Conservation (phyloP, 1,140 invertebrate genomes). For the Goniozus legneri region DNA sequence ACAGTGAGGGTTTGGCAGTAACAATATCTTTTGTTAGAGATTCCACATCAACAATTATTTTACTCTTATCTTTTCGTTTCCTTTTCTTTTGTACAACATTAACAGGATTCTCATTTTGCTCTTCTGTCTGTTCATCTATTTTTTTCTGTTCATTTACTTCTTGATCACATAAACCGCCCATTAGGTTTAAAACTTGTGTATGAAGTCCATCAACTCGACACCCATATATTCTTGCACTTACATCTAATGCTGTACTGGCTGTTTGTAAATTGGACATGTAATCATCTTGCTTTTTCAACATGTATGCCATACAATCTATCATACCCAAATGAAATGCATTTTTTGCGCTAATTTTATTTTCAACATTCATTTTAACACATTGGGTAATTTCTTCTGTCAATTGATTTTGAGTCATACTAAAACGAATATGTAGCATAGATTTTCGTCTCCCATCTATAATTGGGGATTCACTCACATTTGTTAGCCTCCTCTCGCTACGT, state of each 20-base stretch:
- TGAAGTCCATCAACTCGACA: constrained; percentile 77
- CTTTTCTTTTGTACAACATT: constrained; percentile 32
- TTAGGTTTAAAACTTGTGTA: constrained; percentile 72
- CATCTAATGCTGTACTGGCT: constrained; percentile 76
- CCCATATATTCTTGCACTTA: constrained; percentile 79
- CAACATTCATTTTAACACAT: constrained; percentile 62
- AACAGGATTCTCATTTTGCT: constrained; percentile 18
- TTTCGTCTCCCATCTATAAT: constrained; percentile 20
- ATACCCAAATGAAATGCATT: constrained; percentile 82
- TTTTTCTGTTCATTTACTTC: constrained; percentile 44
- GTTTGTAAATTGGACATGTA: constrained; percentile 71
- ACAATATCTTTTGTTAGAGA: constrained; percentile 47
- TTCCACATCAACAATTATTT: constrained; percentile 44
- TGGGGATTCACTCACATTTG: neutral
- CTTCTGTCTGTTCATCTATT: neutral
- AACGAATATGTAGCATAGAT: constrained; percentile 31
- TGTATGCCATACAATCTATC: constrained; percentile 76
- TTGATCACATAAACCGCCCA: constrained; percentile 61
- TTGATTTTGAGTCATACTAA: constrained; percentile 32
- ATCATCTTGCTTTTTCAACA: constrained; percentile 64
- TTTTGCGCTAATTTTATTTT: constrained; percentile 78
- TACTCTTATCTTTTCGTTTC: constrained; percentile 37
- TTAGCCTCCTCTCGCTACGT: constrained; percentile 28
- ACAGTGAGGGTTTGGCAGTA: constrained; percentile 29
- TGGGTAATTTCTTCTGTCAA: constrained; percentile 58